A percentile compares a stretch with the other conserved stretches of the same genome.
Evolutionary conservation across 2,797 vertebrate genomes (phyloP).

Genomic region (Alosa sapidissima): DNA sequence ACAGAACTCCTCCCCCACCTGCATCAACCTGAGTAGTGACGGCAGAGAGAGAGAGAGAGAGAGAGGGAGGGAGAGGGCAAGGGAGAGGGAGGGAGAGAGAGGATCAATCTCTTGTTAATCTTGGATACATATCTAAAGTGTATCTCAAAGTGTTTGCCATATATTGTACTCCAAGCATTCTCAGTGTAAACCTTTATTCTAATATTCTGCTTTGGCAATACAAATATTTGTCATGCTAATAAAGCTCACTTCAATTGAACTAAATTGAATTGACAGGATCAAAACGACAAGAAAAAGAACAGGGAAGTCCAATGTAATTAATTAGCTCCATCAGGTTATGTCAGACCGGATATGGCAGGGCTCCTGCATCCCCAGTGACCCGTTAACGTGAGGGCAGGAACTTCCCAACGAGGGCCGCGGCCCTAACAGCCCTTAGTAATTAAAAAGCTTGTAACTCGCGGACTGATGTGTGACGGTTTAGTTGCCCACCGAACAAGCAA

Average conservation of each 20-base stretch:
- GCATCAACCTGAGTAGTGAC: conserved; percentile 83
- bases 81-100: not conserved
- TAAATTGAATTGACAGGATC: too few relatives aligned
- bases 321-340: conserved; percentile 43
- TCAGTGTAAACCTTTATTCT: too few relatives aligned
- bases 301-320: conserved; percentile 23
- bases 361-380: conserved; percentile 34
- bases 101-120: not conserved
- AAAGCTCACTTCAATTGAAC: too few relatives aligned
- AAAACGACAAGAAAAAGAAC: not conserved
- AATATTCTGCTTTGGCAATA: too few relatives aligned
- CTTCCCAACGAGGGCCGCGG: conserved; percentile 4
- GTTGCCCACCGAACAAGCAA: conserved; percentile 35
- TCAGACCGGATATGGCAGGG: conserved; percentile 28
- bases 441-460: conserved; percentile 39
- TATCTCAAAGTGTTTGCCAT: too few relatives aligned
- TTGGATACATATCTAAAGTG: too few relatives aligned
- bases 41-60: not conserved
- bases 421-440: conserved; percentile 46
- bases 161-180: too few relatives aligned
- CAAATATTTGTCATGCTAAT: too few relatives aligned
- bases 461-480: conserved; percentile 9
- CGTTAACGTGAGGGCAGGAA: conserved; percentile 33
- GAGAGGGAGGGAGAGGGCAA: not conserved
- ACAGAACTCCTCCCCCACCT: conserved; percentile 98